A percentile compares a stretch with the other conserved stretches of the same genome.
Conservation (phyloP, 2,797 vertebrate genomes). For the Tamandua tetradactyla region DNA sequence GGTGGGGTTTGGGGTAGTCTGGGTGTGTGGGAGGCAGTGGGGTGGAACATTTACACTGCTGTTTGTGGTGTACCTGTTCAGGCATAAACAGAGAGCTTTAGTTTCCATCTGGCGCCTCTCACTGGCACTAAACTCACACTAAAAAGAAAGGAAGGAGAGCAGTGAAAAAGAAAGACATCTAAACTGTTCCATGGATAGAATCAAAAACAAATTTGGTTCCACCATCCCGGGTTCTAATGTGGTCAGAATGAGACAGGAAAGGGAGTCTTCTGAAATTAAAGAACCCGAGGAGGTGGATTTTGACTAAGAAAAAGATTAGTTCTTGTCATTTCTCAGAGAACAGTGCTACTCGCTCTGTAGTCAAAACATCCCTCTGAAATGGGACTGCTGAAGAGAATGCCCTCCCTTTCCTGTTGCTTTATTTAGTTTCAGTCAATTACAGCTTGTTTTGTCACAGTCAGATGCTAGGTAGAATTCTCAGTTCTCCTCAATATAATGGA, state of each 20-base stretch:
- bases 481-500: constrained; percentile 57
- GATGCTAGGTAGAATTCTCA: constrained; percentile 53
- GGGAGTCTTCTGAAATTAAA: constrained; percentile 32
- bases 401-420: constrained; percentile 72
- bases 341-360: constrained; percentile 57
- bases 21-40: constrained; percentile 73
- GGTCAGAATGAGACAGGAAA: constrained; percentile 49
- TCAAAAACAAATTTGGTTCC: constrained; percentile 30
- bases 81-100: constrained; percentile 67
- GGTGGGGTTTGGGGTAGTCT: constrained; percentile 68
- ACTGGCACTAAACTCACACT: constrained; percentile 19
- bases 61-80: constrained; percentile 75
- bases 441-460: constrained; percentile 63
- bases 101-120: constrained; percentile 68
- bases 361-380: constrained; percentile 81
- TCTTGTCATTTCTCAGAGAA: constrained; percentile 56
- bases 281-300: constrained; percentile 51
- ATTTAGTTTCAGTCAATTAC: constrained; percentile 73
- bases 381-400: constrained; percentile 73
- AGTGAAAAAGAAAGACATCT: constrained; percentile 55
- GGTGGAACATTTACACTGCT: constrained; percentile 64
- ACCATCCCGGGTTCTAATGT: constrained; percentile 25
- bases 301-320: constrained; percentile 67
- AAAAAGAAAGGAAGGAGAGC: constrained; percentile 48
- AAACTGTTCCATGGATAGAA: constrained; percentile 7